Percentiles rank a stretch among this genome's conserved stretches.
Evolutionary conservation across 2,888 invertebrate genomes (phyloP).

Genomic region (Xestia rhomboidea): DNA sequence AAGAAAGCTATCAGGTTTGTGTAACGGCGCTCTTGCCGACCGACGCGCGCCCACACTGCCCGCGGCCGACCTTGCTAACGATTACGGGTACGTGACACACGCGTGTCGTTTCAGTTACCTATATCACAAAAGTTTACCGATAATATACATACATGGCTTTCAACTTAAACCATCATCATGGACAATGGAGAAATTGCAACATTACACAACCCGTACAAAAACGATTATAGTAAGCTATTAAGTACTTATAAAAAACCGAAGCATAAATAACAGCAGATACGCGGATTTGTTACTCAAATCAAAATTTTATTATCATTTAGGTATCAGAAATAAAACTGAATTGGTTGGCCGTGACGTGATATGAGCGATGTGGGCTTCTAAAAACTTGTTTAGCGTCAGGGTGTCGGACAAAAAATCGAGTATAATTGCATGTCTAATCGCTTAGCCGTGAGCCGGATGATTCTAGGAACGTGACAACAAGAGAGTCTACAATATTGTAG

Average conservation of each 20-base stretch:
- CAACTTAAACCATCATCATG: slow-evolving; percentile 11
- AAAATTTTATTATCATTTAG: slow-evolving; percentile 33
- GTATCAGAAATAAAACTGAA: slow-evolving; percentile 51
- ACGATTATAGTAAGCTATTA: neutral
- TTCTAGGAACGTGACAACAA: slow-evolving; percentile 56
- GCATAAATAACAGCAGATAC: slow-evolving; percentile 21
- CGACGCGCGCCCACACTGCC: neutral
- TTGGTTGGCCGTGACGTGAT: slow-evolving; percentile 60
- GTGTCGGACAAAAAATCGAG: slow-evolving; percentile 67
- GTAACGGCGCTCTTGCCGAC: slow-evolving; percentile 38
- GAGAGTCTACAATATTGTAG: slow-evolving; percentile 24
- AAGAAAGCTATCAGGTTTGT: slow-evolving; percentile 50
- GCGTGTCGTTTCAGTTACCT: slow-evolving; percentile 38
- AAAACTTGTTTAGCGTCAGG: slow-evolving; percentile 70
- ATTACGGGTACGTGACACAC: slow-evolving; percentile 42
- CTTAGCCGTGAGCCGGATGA: slow-evolving; percentile 58
- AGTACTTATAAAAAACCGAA: slow-evolving; percentile 3
- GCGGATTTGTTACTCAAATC: slow-evolving; percentile 35
- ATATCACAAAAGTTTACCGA: slow-evolving; percentile 34
- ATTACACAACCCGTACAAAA: slow-evolving; percentile 4
- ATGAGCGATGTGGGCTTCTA: slow-evolving; percentile 52
- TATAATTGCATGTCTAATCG: slow-evolving; percentile 73
- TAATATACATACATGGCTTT: slow-evolving; percentile 35
- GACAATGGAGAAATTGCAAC: slow-evolving; percentile 1
- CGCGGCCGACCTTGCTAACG: slow-evolving; percentile 53